Evolutionary conservation across 2,888 invertebrate species (phyloP), one percentile per base, ranked within the genome.

Genomic region (Dasypogon diadema): DNA sequence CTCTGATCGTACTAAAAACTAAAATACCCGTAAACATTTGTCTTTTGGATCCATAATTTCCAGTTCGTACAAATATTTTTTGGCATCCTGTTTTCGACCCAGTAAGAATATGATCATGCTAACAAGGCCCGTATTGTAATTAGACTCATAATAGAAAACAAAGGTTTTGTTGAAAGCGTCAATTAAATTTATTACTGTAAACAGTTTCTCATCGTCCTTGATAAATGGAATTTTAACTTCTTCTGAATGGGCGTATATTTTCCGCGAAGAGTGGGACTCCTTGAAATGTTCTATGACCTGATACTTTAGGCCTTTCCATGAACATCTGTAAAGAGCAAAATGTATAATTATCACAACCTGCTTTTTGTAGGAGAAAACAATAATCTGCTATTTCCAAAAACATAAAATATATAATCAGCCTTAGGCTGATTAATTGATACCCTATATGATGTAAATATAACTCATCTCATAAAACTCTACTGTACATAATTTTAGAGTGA

Each of bases 71-170:
- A 24, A 16, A 54, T 30, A 72, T 30, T 51, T 72, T 14, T 16
- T 24, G 10, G 72, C 72, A 14, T 16, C 54, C 22, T 54, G 4
- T 12, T 16, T 54, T 55, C 18, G 26, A 6, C 72, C 72, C 48
- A 54, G 34, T 16, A 72, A 18, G 42, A 14, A 72, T n/a, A 72
- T 72, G 24, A 72, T 72, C n/a, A 72, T 72, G n/a, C 21, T 26
- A 2, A 72, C 26, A 5, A 8, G 24, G 3, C 30, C 3, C 1
- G 16, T 30, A 16, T 51, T 18, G 3, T 2, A 4, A 26, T 72
- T 18, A 1, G 18, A 26, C 16, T 26, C 2, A 55, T 72, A 72
- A 34, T 34, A 72, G n/a, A 72, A 34, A 4, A 72, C 18, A 26
- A 72, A 72, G 1, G 46, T 18, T 22, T 72, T 72, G 18, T 72